phyloP scores from a whole-genome alignment of 2,888 invertebrate genomes.

The Acanthoscelides obtectus region DNA sequence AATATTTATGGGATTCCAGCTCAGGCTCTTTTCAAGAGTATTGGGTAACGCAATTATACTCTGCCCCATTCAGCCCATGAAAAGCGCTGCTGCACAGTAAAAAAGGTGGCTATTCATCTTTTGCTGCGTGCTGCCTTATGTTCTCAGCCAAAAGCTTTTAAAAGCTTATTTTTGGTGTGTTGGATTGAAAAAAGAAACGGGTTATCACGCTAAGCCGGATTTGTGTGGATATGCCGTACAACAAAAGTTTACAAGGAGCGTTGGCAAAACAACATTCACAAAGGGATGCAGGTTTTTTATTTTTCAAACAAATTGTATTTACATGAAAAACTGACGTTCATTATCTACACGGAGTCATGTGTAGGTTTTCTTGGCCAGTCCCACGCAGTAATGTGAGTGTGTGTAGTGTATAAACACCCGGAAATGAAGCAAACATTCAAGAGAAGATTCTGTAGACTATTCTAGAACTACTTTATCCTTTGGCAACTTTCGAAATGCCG shows the following conservation, averaged over 20 bases:
- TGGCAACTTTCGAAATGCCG: too few relatives aligned
- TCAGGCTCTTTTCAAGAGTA: background rate
- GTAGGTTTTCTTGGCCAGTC: too few relatives aligned
- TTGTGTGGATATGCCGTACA: background rate
- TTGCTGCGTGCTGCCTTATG: background rate
- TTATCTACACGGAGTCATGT: too few relatives aligned
- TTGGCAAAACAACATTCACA: background rate
- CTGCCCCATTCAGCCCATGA: background rate
- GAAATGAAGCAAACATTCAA: too few relatives aligned
- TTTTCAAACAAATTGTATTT: background rate
- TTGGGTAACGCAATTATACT: background rate
- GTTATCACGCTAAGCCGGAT: background rate
- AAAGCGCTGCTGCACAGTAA: background rate
- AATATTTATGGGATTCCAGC: background rate
- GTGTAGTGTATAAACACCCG: too few relatives aligned
- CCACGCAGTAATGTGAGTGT: too few relatives aligned
- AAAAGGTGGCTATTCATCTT: background rate
- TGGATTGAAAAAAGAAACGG: background rate
- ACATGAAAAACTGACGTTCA: too few relatives aligned
- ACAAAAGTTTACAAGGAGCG: background rate
- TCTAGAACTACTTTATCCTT: too few relatives aligned
- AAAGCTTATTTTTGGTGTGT: background rate
- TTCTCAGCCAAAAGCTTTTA: background rate
- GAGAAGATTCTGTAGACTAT: too few relatives aligned
- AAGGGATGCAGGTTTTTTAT: background rate